phyloP scores from a whole-genome alignment of 2,888 invertebrate species.

The Seladonia tumulorum region DNA sequence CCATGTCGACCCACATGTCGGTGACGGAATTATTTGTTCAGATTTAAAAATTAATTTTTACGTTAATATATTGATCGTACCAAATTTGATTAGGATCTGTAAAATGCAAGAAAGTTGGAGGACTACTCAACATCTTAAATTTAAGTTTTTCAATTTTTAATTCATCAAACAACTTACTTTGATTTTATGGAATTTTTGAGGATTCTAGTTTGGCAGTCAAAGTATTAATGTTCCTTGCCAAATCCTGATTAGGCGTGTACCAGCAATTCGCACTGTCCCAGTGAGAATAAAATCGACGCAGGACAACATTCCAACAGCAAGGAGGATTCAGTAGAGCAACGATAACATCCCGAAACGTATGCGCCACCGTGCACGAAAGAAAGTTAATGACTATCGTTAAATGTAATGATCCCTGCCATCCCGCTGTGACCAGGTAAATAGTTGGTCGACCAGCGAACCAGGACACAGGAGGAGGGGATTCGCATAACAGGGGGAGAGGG shows the following conservation, averaged over 20 bases:
- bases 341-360: constrained; percentile 48
- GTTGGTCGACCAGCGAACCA: constrained; percentile 3
- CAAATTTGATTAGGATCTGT: too few relatives aligned
- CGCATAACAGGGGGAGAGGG: neutral
- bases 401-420: constrained; percentile 56
- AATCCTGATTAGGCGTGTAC: neutral
- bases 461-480: neutral
- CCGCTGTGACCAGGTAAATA: constrained; percentile 54
- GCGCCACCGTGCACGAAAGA: constrained; percentile 55
- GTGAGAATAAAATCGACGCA: neutral
- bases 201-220: too few relatives aligned
- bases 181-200: too few relatives aligned
- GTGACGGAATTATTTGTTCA: too few relatives aligned
- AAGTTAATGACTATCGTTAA: constrained; percentile 56
- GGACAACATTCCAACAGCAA: constrained; percentile 28
- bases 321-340: constrained; percentile 30
- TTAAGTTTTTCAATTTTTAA: too few relatives aligned
- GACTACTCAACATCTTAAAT: too few relatives aligned
- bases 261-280: constrained; percentile 1
- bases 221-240: neutral
- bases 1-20: too few relatives aligned
- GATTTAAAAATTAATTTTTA: too few relatives aligned
- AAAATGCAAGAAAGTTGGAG: too few relatives aligned
- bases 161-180: too few relatives aligned
- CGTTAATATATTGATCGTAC: too few relatives aligned